These are phyloP conservation scores for Zonotrichia albicollis DNA, from an alignment of 2,797 vertebrate species.

Conservation along the genomic window DNA sequence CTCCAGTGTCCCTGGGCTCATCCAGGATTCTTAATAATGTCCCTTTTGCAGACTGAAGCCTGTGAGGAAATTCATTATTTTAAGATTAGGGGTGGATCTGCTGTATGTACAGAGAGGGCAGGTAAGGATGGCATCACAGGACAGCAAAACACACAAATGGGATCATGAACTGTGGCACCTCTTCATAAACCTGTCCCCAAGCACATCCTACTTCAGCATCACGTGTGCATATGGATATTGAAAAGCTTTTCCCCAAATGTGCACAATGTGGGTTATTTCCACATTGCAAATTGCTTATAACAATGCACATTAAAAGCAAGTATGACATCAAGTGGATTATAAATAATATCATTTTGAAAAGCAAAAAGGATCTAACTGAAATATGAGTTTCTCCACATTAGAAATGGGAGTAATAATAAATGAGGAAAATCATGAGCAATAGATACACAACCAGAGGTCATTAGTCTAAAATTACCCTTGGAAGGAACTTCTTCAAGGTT, in stretches of 20 bases:
- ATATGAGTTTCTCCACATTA: neutral
- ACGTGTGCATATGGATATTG: rapidly evolving
- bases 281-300: neutral
- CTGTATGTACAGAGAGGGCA: neutral
- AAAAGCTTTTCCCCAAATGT: neutral
- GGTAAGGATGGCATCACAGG: neutral
- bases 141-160: neutral
- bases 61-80: neutral
- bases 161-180: neutral
- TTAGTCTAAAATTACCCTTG: neutral
- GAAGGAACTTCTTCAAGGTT: neutral
- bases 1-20: neutral
- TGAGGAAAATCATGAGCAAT: neutral
- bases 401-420: neutral
- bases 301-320: neutral
- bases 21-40: neutral
- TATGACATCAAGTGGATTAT: neutral
- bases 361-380: neutral
- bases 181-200: neutral
- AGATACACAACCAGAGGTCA: neutral
- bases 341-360: neutral
- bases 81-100: neutral
- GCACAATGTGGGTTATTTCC: neutral
- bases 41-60: neutral
- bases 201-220: neutral